Conservation (phyloP, 2,113 vertebrate genomes). For the Takifugu bimaculatus region DNA sequence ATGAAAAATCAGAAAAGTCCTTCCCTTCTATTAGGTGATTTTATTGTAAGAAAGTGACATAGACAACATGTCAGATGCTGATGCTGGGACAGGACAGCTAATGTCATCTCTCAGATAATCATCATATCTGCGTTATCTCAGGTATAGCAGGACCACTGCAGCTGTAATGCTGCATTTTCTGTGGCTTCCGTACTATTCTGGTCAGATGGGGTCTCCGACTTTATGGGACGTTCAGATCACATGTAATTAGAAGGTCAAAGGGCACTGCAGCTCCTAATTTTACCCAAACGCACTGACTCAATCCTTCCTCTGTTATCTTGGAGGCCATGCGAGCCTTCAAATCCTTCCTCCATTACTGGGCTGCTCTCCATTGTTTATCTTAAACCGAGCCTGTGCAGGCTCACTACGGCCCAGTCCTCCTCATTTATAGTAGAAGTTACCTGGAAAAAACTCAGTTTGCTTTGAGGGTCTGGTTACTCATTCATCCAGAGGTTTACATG, state of each 20-base stretch:
- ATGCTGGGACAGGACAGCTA: too few species aligned
- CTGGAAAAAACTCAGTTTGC: too few species aligned
- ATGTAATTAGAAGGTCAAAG: conserved; percentile 9
- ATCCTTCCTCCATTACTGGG: conserved; percentile 1
- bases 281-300: neutral
- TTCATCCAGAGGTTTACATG: too few species aligned
- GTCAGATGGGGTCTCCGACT: neutral
- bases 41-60: too few species aligned
- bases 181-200: neutral
- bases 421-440: neutral
- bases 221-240: too few species aligned
- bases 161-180: too few species aligned
- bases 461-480: too few species aligned
- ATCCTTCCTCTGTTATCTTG: neutral
- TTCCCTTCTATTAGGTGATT: too few species aligned
- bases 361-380: neutral
- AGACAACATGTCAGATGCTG: too few species aligned
- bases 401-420: conserved; percentile 1
- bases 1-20: too few species aligned
- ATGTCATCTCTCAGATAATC: too few species aligned
- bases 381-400: conserved; percentile 1
- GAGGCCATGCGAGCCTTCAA: neutral
- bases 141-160: neutral
- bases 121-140: neutral
- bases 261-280: neutral